A percentile compares a stretch with the other conserved stretches of the same genome.
Evolutionary conservation across 2,113 vertebrate genomes (phyloP).

Genomic region (Oceanites oceanicus): DNA sequence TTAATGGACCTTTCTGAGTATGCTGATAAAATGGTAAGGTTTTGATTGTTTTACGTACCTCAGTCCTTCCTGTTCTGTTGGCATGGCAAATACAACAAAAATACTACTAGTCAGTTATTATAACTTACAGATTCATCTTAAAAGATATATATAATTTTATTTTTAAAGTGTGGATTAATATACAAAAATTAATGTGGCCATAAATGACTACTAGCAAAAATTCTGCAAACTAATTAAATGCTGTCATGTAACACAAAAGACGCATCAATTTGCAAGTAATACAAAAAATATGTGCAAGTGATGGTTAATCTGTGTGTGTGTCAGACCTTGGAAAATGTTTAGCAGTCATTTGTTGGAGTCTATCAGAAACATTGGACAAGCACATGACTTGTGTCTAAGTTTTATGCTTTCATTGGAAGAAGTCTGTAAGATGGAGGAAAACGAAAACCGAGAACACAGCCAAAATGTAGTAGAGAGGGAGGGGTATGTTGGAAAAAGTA

Average conservation of each 20-base stretch:
- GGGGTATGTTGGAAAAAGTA: neutral
- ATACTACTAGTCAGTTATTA: neutral
- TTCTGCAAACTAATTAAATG: neutral
- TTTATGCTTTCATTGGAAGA: neutral
- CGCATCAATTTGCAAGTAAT: neutral
- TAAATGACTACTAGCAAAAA: neutral
- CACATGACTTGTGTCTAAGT: neutral
- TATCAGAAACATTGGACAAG: neutral
- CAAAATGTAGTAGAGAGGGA: neutral
- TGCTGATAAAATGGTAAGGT: neutral
- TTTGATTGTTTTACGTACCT: neutral
- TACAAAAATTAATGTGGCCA: neutral
- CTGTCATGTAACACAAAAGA: neutral
- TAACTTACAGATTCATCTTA: neutral
- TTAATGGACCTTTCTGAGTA: neutral
- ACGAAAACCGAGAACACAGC: neutral
- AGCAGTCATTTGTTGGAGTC: neutral
- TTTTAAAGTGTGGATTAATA: neutral
- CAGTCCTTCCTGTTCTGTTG: neutral
- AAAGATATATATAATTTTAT: neutral
- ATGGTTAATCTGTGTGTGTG: neutral
- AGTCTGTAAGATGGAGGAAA: neutral
- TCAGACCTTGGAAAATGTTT: neutral
- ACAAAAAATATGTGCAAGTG: fast-evolving
- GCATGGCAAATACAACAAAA: neutral